Percentiles rank a stretch among this genome's conserved stretches.
Conservation (phyloP, 2,113 vertebrate species). For the Paramormyrops kingsleyae region DNA sequence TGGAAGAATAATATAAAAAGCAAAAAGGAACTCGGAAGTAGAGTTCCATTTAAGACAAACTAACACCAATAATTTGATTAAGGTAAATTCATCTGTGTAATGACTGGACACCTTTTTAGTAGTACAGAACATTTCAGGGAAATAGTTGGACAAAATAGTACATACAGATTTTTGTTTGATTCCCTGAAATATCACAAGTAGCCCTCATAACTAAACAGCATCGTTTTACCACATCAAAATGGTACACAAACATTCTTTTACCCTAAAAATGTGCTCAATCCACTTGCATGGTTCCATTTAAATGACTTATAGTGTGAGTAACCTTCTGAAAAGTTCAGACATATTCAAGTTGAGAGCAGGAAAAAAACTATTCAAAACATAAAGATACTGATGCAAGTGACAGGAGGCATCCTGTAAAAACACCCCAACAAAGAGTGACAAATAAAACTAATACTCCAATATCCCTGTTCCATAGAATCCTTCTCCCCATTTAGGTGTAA, state of each 20-base stretch:
- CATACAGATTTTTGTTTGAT: not conserved
- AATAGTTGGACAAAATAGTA: not conserved
- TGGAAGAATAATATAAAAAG: not conserved
- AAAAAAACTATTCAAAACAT: not conserved
- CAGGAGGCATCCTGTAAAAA: not conserved
- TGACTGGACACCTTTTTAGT: not conserved
- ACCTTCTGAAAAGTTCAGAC: not conserved
- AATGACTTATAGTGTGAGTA: not conserved
- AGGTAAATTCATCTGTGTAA: not conserved
- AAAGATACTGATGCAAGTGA: not conserved
- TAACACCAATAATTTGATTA: not conserved
- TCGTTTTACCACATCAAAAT: not conserved
- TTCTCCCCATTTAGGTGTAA: not conserved
- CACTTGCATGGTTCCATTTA: not conserved
- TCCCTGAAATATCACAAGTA: slow-evolving; percentile 4
- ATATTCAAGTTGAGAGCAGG: not conserved
- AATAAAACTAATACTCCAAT: not conserved
- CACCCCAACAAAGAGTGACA: not conserved
- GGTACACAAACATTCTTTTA: not conserved
- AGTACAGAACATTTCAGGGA: not conserved
- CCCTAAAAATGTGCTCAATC: not conserved
- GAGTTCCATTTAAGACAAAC: not conserved
- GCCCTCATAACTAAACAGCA: not conserved
- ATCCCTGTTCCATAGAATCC: not conserved
- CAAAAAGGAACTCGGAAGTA: not conserved